Conservation (phyloP, 2,113 vertebrate species). For the Actenoides lindsayi region DNA sequence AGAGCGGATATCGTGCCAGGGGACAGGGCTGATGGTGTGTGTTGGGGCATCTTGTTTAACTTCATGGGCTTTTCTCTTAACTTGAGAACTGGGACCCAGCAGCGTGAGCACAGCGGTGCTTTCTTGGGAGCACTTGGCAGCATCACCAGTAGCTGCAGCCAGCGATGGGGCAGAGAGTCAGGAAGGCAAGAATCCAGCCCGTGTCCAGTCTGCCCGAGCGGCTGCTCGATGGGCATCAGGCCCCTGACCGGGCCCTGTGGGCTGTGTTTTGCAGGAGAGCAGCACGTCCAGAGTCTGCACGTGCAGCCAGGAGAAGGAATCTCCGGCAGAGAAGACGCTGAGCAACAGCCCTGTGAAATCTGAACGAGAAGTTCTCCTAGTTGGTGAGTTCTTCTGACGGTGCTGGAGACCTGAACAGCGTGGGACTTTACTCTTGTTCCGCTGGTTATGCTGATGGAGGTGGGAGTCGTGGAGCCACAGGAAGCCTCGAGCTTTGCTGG, state of each 20-base stretch:
- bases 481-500: background rate
- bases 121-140: background rate
- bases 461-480: background rate
- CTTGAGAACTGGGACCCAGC: background rate
- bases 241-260: background rate
- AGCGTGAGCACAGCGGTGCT: background rate
- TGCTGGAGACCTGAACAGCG: background rate
- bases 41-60: background rate
- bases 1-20: background rate
- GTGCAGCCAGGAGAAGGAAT: constrained; percentile 89
- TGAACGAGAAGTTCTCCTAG: constrained; percentile 90
- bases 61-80: background rate
- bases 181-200: background rate
- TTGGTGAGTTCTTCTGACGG: constrained; percentile 79
- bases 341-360: constrained; percentile 86
- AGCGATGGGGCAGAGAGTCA: background rate
- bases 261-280: constrained; percentile 66
- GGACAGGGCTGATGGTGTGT: background rate
- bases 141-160: no score
- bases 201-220: background rate
- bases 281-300: constrained; percentile 76
- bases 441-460: background rate
- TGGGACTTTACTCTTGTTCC: background rate
- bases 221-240: background rate
- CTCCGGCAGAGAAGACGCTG: constrained; percentile 78